Evolutionary conservation across 1,140 invertebrate species (phyloP), one percentile per base, ranked within the genome.

Genomic region (Calliopsis andreniformis): DNA sequence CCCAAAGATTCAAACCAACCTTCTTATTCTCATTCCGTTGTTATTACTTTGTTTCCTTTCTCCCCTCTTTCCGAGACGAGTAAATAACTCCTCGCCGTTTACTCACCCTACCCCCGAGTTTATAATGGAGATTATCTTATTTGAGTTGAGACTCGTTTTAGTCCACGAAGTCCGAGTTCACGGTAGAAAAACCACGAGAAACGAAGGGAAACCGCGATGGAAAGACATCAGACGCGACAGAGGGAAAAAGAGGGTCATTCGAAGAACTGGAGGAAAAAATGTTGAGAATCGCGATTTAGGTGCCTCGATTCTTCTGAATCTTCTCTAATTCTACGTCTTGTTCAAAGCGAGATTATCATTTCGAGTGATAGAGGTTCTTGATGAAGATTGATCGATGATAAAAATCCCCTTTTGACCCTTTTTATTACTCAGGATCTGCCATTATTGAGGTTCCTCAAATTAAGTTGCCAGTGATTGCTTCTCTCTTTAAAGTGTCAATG

Each of bases 51-150:
- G 83, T 89, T 89, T 81, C 84, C 82, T 75, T 85, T 86, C 75
- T 80, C 82, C 82, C 79, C 82, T 86, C 83, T 87, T 84, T 83
- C 82, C 76, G 64, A 28, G 77, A 62, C 86, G 80, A 82, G 90
- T 90, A 91, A 92, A 91, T 91, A 92, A 90, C 89, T 90, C 84
- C 84, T 86, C 84, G 79, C 70, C 85, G 89, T 91, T 91, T 90
- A 86, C 87, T 88, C 87, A 86, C 80, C 83, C 83, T 86, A 85
- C 79, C 86, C 83, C 85, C 80, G 78, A 87, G 90, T 91, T 92
- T 91, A 91, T 92, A 91, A 92, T 91, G 87, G 88, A 90, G 88
- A 92, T 91, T 91, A 91, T 92, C 90, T 91, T 91, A 91, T 92
- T 92, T 92, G 89, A 83, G 87, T 82, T 78, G 88, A 86, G 80